phyloP scores from a whole-genome alignment of 2,113 vertebrate genomes.

The Atlantisia rogersi region DNA sequence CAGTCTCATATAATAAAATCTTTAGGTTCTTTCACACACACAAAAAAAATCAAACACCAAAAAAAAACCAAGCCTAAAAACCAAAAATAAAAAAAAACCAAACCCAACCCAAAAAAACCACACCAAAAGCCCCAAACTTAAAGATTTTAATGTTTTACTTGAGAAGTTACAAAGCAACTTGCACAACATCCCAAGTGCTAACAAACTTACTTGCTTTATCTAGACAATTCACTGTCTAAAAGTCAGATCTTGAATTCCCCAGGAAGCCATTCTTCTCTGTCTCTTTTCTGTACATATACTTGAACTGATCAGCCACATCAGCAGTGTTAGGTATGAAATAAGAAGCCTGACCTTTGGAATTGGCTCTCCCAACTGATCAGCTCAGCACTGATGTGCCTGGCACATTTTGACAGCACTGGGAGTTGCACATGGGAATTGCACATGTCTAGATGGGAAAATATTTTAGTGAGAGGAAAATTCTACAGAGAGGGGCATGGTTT shows the following conservation, averaged over 20 bases:
- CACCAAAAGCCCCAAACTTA: background rate
- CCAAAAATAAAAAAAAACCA: too few relatives aligned
- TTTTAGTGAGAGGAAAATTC: background rate
- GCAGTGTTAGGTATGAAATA: constrained; percentile 51
- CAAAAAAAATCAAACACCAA: background rate
- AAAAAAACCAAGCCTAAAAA: background rate
- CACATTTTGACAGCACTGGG: constrained; percentile 42
- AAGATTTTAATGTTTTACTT: background rate
- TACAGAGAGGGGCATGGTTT: background rate
- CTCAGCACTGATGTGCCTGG: constrained; percentile 43
- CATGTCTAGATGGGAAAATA: constrained; percentile 42
- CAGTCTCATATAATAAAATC: background rate
- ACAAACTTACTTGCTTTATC: background rate
- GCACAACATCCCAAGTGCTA: background rate
- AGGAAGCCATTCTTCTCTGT: constrained; percentile 5
- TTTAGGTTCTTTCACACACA: background rate
- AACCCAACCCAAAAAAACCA: background rate
- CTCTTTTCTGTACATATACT: constrained; percentile 42
- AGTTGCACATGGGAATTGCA: constrained; percentile 40
- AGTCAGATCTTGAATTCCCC: background rate
- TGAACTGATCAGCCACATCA: constrained; percentile 56
- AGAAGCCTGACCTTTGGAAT: constrained; percentile 64
- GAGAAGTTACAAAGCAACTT: background rate
- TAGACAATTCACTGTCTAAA: background rate
- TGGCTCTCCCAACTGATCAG: constrained; percentile 42